Base-by-base conservation (phyloP, 2,888 invertebrate genomes). In the Poecilus cupreus region DNA sequence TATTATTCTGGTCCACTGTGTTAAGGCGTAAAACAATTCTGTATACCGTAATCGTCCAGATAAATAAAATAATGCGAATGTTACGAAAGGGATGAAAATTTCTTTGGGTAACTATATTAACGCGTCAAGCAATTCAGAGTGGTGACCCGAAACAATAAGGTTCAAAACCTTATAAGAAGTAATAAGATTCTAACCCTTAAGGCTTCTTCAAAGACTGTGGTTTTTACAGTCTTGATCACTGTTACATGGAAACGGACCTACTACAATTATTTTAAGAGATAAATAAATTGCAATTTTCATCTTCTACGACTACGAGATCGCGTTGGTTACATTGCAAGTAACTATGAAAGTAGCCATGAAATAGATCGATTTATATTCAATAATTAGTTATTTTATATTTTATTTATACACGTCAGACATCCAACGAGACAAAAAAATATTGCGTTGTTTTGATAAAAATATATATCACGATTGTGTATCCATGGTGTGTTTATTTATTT, bases 131-230 rank as follows among this genome's bases (percentile, higher is more conserved):
- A 37, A 37, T 68, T 37, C 37, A 37, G n/a, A 49, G 16, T 26
- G 51, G 16, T 26, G 32, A 54, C 49, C 75, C 51, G 37, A 75
- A 75, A 51, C 75, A 75, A 51, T 75, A 75, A 51, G 54, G 51
- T 51, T 75, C 43, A 54, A 51, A 54, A 51, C 13, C 51, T 46
- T 26, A 24, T 51, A 75, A 37, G 16, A 26, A 51, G 26, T 49
- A 26, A 51, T 13, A 51, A 75, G 32, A 51, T 13, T 13, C 32
- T 32, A 46, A 11, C 22, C 24, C 54, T 10, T 20, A 54, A 54
- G 20, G 18, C 8, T 20, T 0, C 2, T 11, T 43, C 43, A 43
- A 43, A 43, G 43, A 43, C 43, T 11, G 43, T 43, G 43, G 43
- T 43, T 43, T 43, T 43, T 43, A n/a, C 43, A 43, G 43, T 43